Base-by-base conservation (phyloP, 2,888 invertebrate species). In the Apamea epomidion region DNA sequence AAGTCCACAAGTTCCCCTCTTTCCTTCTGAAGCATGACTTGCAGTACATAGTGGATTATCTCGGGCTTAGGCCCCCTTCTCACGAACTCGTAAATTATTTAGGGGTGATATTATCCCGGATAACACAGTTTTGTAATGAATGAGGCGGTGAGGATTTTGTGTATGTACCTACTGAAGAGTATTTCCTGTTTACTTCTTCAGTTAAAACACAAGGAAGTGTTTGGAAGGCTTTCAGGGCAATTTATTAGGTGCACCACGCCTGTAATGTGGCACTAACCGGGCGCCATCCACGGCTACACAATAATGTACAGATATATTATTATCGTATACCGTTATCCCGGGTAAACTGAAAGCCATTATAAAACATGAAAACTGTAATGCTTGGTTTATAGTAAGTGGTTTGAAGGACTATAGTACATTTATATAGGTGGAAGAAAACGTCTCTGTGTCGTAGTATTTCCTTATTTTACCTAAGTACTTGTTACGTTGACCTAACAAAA, bases 81-180 rank as follows among this genome's bases (percentile, higher is more conserved):
- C 51, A 16, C 65, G 60, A 85, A 21, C 16, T 70, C 68, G 81
- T 85, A 81, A 74, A 81, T 83, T 83, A 85, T 74, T 85, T 81
- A 81, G 62, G 81, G 70, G 74, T 64, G 69, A 80, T 85, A 69
- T 80, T 68, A 80, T 81, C 29, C 32, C 65, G 65, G 54, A 85
- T 82, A 68, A 79, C 70, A 70, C 70, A 64, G 58, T 84, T 81
- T 67, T 37, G 70, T 84, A 80, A 84, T 70, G 68, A 78, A 78
- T 58, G 58, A 69, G 54, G 37, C 10, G 29, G 21, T 45, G 29
- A 18, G 54, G 48, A 77, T 77, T 76, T 69, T 78, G 37, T 64
- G 29, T 62, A 45, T 54, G 25, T 77, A 29, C 14, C 48, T 42
- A n/a, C 25, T 10, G 29, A 69, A 12, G n/a, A 71, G 18, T 16